Percentiles rank a stretch among this genome's conserved stretches.
Evolutionary conservation across 2,888 invertebrate genomes (phyloP).

Genomic region (Parnassius mnemosyne): DNA sequence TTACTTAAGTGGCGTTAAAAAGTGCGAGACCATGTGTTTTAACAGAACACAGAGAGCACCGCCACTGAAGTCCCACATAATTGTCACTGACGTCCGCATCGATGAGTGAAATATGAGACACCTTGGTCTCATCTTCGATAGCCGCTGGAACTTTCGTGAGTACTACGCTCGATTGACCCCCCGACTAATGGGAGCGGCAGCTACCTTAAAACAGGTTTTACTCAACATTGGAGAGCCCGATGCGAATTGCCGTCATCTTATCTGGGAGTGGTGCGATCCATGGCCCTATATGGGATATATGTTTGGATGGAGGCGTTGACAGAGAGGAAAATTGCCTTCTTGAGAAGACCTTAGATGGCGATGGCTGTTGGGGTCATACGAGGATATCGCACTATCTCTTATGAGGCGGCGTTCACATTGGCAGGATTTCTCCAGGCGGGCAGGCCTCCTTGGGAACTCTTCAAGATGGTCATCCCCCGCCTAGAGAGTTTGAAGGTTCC

Average conservation of each 20-base stretch:
- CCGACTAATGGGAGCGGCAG: not conserved
- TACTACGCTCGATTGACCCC: too few relatives aligned
- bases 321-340: not conserved
- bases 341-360: conserved; percentile 9
- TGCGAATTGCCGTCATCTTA: too few relatives aligned
- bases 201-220: conserved; percentile 19
- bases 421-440: not conserved
- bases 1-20: not conserved
- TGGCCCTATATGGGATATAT: conserved; percentile 20
- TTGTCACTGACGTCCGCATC: conserved; percentile 19
- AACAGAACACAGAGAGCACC: not conserved
- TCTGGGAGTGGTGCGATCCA: conserved; percentile 10
- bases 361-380: conserved; percentile 21
- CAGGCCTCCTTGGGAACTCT: too few relatives aligned
- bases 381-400: conserved; percentile 27
- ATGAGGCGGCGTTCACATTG: conserved; percentile 25
- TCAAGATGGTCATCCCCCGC: too few relatives aligned
- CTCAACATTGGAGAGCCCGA: conserved; percentile 1
- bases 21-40: not conserved
- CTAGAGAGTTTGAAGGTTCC: too few relatives aligned
- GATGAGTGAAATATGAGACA: not conserved
- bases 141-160: not conserved
- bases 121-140: not conserved
- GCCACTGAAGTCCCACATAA: conserved; percentile 8
- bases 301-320: not conserved